Evolutionary conservation across 2,113 vertebrate genomes (phyloP).

Genomic region (Bos javanicus): DNA sequence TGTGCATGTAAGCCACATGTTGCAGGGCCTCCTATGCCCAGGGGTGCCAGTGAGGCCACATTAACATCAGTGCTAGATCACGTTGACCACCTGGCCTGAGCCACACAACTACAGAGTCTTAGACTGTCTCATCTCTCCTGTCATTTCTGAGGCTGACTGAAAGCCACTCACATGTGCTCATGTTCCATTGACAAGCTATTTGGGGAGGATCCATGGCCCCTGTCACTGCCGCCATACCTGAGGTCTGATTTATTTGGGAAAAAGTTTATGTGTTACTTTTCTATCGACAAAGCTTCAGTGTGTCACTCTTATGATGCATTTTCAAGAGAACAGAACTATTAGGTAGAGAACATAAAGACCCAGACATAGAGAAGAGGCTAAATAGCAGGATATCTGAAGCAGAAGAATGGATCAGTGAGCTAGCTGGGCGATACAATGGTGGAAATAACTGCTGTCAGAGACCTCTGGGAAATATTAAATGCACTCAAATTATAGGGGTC

Average conservation of each 20-base stretch:
- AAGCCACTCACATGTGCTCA: not conserved
- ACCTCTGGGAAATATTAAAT: not conserved
- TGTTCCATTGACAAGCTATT: not conserved
- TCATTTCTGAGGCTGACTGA: not conserved
- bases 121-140: too few relatives aligned
- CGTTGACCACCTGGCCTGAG: not conserved
- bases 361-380: not conserved
- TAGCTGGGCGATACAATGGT: not conserved
- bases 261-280: not conserved
- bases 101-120: not conserved
- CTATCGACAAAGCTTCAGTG: not conserved
- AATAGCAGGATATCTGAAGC: not conserved
- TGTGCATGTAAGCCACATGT: not conserved
- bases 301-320: not conserved
- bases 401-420: not conserved
- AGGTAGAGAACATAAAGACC: not conserved
- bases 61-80: not conserved
- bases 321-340: not conserved
- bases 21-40: rapidly evolving
- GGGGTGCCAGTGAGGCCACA: not conserved
- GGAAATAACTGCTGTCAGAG: not conserved
- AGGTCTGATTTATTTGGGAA: not conserved
- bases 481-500: not conserved
- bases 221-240: not conserved
- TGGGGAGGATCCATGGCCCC: not conserved